A percentile compares a stretch with the other conserved stretches of the same genome.
Evolutionary conservation across 1,140 invertebrate species (phyloP).

Genomic region (Nautilus pompilius): DNA sequence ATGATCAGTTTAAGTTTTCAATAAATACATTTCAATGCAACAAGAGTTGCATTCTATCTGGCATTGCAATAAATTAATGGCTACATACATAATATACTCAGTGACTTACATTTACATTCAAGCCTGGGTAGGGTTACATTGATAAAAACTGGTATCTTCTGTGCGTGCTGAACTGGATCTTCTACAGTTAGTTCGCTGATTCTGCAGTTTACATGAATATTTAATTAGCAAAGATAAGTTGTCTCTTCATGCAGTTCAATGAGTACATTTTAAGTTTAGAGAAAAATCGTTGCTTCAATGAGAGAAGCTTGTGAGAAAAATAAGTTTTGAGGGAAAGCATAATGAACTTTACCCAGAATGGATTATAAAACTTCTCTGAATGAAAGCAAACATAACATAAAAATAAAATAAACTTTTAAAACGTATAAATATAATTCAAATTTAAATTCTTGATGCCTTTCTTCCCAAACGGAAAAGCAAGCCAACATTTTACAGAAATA

Average conservation of each 20-base stretch:
- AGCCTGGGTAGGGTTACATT: slow-evolving; percentile 60
- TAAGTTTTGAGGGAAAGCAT: not conserved
- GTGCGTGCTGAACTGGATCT: slow-evolving; percentile 57
- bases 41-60: no score
- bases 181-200: slow-evolving; percentile 64
- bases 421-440: no score
- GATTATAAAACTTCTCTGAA: not conserved
- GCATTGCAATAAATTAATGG: no score
- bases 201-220: slow-evolving; percentile 42
- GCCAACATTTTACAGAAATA: no score
- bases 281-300: not conserved
- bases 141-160: slow-evolving; percentile 60
- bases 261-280: not conserved
- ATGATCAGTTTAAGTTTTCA: no score
- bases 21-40: no score
- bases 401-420: no score
- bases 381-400: no score
- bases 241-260: not conserved
- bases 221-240: not conserved
- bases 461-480: no score
- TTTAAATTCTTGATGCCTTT: no score
- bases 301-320: not conserved
- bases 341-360: not conserved
- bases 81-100: no score
- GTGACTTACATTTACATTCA: slow-evolving; percentile 61